Base-by-base conservation (phyloP, 2,797 vertebrate species). In the Acanthiza pusilla region DNA sequence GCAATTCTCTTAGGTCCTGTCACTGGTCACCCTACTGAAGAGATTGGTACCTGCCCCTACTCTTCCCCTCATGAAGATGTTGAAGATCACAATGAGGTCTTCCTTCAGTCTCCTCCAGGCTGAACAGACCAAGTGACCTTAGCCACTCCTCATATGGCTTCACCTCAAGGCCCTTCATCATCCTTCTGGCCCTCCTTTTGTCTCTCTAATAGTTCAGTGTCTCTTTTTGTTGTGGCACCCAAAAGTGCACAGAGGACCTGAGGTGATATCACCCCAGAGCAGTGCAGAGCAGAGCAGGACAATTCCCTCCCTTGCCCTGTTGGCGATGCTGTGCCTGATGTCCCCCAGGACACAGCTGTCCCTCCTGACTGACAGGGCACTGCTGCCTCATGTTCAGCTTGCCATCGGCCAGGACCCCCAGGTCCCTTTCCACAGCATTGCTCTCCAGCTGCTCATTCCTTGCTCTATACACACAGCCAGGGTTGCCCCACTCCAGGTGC, bases 291-390 rank as follows among this genome's bases (percentile, higher is more conserved):
- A 66, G n/a, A n/a, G 14, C 0, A 0, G 76, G 25, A 60, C 29
- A 66, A 53, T 30, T 17, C 8, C 8, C 38, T n/a, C 10, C 12
- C 12, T 60, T 21, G 1, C 10, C 38, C 0, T 0, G 47, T 40
- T 67, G 42, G 32, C 0, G 0, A 73, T 34, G 29, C 14, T 67
- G 47, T 40, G 10, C 25, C 61, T 53, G 38, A 15, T 34, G 9
- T 3, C 0, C 3, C 9, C n/a, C 9, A 17, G 29, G 60, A 40
- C 20, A n/a, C 0, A 0, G 2, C 15, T 60, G 53, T 17, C 21
- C 17, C 47, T 47, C 9, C 25, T 30, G 60, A 29, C 23, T 66
- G 20, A 45, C 53, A 66, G 20, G 29, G 14, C 76, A n/a, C 0
- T 0, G 25, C 61, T 80, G 45, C 1, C 10, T 34, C n/a, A 13